Base-by-base conservation (phyloP, 2,888 invertebrate genomes). In the Diaphora mendica region DNA sequence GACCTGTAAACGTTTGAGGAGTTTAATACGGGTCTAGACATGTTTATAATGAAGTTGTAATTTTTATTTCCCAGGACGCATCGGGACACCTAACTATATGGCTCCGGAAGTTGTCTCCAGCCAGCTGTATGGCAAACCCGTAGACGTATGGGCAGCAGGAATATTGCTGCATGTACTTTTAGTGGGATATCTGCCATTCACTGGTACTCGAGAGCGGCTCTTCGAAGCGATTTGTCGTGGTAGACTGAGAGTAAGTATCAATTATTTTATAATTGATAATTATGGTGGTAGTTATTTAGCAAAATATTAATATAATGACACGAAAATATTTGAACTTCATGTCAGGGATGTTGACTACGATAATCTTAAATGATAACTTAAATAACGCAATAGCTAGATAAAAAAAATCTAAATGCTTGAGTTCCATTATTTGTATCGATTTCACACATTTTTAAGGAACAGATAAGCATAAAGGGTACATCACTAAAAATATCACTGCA, bases 121-220 rank as follows among this genome's bases (percentile, higher is more conserved):
- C 88, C 97, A 98, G 92, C 97, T 98, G 85, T 99, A 98, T 95
- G 98, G 98, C 59, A 99, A 99, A 91, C 98, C 99, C 1, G 99
- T 99, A 81, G 99, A 99, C 93, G 98, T 99, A 76, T 99, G 99
- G 99, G 98, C 99, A 51, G 98, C 99, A 44, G 99, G 99, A 17
- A 98, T 99, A 72, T 96, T 99, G 86, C 96, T 99, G 66, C 99
- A 99, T 92, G 98, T 99, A 30, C 96, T 99, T 65, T 96, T 99
- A 62, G 98, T 99, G 68, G 99, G 99, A 9, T 98, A 98, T 74
- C 96, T 99, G 85, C 99, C 99, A 20, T 99, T 99, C 91, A 97
- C 98, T 82, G 99, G 99, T 68, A 99, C 99, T 75, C 98, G 98
- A 80, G 98, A 99, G 87, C 96, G 99, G 84, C 96, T 99, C 81